phyloP scores from a whole-genome alignment of 2,797 vertebrate species.

The Pseudotriccus pelzelni region DNA sequence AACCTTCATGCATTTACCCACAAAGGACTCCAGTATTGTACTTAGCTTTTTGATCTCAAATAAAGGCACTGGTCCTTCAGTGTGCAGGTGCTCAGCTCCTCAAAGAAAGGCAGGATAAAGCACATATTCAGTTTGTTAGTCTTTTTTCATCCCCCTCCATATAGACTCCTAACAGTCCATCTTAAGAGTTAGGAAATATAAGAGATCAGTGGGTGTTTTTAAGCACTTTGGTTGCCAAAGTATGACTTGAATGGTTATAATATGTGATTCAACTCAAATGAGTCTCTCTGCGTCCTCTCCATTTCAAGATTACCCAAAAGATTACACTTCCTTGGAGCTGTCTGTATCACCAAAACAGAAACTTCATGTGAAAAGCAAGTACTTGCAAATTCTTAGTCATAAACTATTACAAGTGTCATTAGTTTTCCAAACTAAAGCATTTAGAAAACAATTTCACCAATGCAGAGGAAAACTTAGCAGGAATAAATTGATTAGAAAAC shows the following conservation, averaged over 20 bases:
- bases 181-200: too few species aligned
- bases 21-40: background rate
- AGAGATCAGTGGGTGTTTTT: constrained; percentile 30
- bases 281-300: background rate
- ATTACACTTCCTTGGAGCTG: background rate
- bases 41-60: background rate
- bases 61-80: background rate
- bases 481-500: background rate
- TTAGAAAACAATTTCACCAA: background rate
- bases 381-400: background rate
- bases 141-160: background rate
- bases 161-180: background rate
- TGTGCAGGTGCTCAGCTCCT: background rate
- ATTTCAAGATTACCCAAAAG: background rate
- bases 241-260: constrained; percentile 23
- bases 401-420: background rate
- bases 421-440: background rate
- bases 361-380: background rate
- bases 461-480: background rate
- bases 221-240: constrained; percentile 15
- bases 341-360: background rate
- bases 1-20: background rate
- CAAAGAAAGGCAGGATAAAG: background rate
- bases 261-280: constrained; percentile 8
- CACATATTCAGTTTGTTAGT: background rate